Conservation (phyloP, 2,113 vertebrate species). For the Petroica traversi region DNA sequence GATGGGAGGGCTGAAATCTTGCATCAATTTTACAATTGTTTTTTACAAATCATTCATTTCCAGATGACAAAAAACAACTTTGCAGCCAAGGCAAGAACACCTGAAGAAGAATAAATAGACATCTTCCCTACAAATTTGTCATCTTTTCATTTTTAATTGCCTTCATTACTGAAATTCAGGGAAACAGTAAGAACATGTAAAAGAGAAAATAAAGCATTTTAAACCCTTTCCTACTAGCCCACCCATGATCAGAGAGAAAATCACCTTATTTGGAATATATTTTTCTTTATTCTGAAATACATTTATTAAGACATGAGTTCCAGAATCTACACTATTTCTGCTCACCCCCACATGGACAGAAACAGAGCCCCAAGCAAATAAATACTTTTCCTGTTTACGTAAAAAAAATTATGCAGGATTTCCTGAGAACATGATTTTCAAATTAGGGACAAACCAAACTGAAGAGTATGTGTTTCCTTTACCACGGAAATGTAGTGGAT, state of each 20-base stretch:
- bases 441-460: conserved; percentile 67
- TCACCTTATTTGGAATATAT: background rate
- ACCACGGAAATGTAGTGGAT: conserved; percentile 63
- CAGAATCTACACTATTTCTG: conserved; percentile 4
- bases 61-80: background rate
- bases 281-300: conserved; percentile 1
- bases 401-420: conserved; percentile 65
- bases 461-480: conserved; percentile 61
- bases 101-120: conserved; percentile 12
- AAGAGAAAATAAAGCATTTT: background rate
- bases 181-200: background rate
- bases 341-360: background rate
- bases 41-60: conserved; percentile 5
- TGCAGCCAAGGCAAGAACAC: background rate
- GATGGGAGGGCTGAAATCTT: conserved; percentile 7
- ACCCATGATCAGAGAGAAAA: background rate
- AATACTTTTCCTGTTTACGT: conserved; percentile 70
- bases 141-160: background rate
- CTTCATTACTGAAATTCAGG: background rate
- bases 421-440: conserved; percentile 69
- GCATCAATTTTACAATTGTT: conserved; percentile 20
- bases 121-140: background rate
- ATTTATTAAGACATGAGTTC: background rate
- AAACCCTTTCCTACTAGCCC: background rate
- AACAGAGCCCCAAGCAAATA: conserved; percentile 59